Evolutionary conservation across 2,113 vertebrate species (phyloP), one percentile per base, ranked within the genome.

Genomic region (Ahaetulla prasina): DNA sequence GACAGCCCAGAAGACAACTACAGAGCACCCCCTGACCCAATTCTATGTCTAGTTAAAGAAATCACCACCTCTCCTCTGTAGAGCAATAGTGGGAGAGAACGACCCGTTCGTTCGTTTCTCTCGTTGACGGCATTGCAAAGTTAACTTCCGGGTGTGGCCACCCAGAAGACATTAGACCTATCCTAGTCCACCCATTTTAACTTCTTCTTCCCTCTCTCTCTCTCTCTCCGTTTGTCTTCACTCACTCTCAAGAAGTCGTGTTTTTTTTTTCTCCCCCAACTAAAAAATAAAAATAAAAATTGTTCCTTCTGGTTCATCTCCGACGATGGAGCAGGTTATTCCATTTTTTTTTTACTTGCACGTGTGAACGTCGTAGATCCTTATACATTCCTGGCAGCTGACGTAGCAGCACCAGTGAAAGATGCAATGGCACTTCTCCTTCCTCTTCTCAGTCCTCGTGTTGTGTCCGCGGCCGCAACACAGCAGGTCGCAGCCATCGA

Each of bases 401-500:
- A 98, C 98, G 0, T 98, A 98, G 96, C 98, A 98, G 93, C 98
- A 98, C 98, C 98, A 98, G 94, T 98, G 98, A 93, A 98, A 98
- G 93, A 98, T 97, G 18, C 98, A 98, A 90, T 97, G 98, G 0
- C 98, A 98, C 68, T 98, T 98, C 94, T 98, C 98, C 16, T 97
- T 95, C 12, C 98, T 92, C 95, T 96, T 97, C 97, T 98, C 98
- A 55, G 98, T 97, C 95, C 97, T 96, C 0, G 98, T 97, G 94
- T 98, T 98, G 96, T 98, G 98, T 14, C 98, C 98, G 0, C 98
- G 97, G 91, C 98, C 98, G 0, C 98, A 98, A 97, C 98, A 98
- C 92, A 98, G 35, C 0, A 98, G 97, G 94, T 98, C 98, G 0
- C 98, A 98, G 0, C 98, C 98, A 0, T 98, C 98, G 3, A 98